A percentile compares a stretch with the other conserved stretches of the same genome.
These are phyloP conservation scores for Ceratothoa steindachneri DNA, from an alignment of 2,888 invertebrate species.

Conservation along the genomic window DNA sequence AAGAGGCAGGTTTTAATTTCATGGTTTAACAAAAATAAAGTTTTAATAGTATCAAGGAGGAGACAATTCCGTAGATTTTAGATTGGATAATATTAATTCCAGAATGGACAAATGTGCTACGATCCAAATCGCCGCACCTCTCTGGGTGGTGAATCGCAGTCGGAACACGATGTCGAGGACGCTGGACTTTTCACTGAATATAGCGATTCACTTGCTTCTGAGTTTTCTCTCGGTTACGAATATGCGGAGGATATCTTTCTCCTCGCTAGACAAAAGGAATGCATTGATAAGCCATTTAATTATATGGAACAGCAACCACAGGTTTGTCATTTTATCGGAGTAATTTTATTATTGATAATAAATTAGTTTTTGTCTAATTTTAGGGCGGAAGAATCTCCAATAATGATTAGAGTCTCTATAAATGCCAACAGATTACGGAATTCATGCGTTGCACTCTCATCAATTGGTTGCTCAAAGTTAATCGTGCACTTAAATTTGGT, in stretches of 20 bases:
- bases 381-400: no score
- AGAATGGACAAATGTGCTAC: neutral
- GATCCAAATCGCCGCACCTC: constrained; percentile 31
- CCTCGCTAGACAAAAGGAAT: constrained; percentile 18
- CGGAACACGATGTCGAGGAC: constrained; percentile 43
- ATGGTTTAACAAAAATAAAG: no score
- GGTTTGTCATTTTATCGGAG: no score
- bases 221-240: constrained; percentile 26
- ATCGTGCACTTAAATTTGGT: constrained; percentile 36
- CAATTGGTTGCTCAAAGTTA: constrained; percentile 42
- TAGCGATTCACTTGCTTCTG: constrained; percentile 15
- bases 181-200: constrained; percentile 2
- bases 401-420: no score
- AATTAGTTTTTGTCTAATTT: no score
- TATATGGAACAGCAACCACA: constrained; percentile 41
- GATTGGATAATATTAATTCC: no score
- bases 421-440: constrained; percentile 31
- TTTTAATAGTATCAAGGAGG: no score
- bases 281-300: constrained; percentile 16
- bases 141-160: constrained; percentile 36
- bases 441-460: constrained; percentile 37
- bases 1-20: no score
- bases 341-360: no score
- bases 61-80: no score
- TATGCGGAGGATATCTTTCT: constrained; percentile 39